Base-by-base conservation (phyloP, 2,888 invertebrate genomes). In the Tuta absoluta region DNA sequence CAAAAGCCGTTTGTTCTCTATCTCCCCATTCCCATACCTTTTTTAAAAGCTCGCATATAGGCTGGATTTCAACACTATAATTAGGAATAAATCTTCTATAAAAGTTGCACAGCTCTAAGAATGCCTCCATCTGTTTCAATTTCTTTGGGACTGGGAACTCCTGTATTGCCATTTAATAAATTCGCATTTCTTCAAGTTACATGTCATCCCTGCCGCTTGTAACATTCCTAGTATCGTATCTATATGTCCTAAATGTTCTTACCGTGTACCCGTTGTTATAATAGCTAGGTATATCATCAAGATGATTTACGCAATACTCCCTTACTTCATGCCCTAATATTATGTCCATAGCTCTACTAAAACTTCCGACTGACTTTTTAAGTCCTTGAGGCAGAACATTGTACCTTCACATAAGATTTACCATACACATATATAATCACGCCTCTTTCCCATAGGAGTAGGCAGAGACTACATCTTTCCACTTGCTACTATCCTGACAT, bases 311-410 rank as follows among this genome's bases (percentile, higher is more conserved):
- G 38, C 73, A 75, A 33, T 68, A 75, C 0, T 69, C 66, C 7
- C 67, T 62, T 0, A 73, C 72, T 28, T 72, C 70, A 8, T 56
- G 67, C 0, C 72, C 75, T 24, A 75, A 63, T 12, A 75, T 70
- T 0, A 33, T 8, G 37, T 75, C 74, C 73, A 76, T 75, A 0
- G 74, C 75, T n/a, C n/a, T n/a, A n/a, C n/a, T n/a, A n/a, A n/a
- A n/a, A n/a, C n/a, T n/a, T n/a, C n/a, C n/a, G n/a, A n/a, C n/a
- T n/a, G n/a, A n/a, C n/a, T n/a, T n/a, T n/a, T n/a, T n/a, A n/a
- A n/a, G n/a, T n/a, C n/a, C n/a, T n/a, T n/a, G n/a, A n/a, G n/a
- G n/a, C n/a, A n/a, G n/a, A n/a, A n/a, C n/a, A n/a, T n/a, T n/a
- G n/a, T n/a, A n/a, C n/a, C n/a, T n/a, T n/a, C n/a, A n/a, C n/a